Evolutionary conservation across 1,140 invertebrate species (phyloP), one percentile per base, ranked within the genome.

Genomic region (Drosophila pruinosa): DNA sequence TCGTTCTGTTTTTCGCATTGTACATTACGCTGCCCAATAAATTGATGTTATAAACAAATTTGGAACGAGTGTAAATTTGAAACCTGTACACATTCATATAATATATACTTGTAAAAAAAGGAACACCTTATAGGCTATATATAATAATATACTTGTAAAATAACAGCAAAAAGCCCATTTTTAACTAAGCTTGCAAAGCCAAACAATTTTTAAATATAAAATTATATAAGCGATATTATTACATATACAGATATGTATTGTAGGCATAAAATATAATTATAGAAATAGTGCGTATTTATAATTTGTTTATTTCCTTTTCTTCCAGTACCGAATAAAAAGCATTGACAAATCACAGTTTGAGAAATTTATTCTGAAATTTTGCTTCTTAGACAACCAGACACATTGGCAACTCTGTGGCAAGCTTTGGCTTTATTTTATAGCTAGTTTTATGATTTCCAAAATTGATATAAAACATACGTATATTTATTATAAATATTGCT

Each of bases 281-380:
- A 31, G 4, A 17, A 47, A 14, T 56, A 53, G 22, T 56, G 34
- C 19, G 15, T 65, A 26, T 72, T 61, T 63, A 17, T 45, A 14
- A 26, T 48, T 63, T 58, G 8, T 38, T 61, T 64, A 54, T 54
- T 48, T 43, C 38, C 17, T 57, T 26, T 59, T 45, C 41, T 50
- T 39, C 26, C 53, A 43, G 19, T 47, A 19, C 21, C 5, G 43
- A 56, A 48, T 47, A 19, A 61, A 75, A 77, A 68, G 81, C 81
- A 86, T 88, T 86, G 81, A 86, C 81, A 86, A 86, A 86, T 86
- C 81, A 86, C 39, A 54, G 41, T 64, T 64, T 48, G 31, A 53
- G 19, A 53, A 53, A 21, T 12, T 34, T 15, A 53, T 50, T 50
- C 47, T 34, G 43, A 47, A 47, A 8, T 34, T 34, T 12, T 4